A percentile compares a stretch with the other conserved stretches of the same genome.
These are phyloP conservation scores for Chalcosyrphus nemorum DNA, from an alignment of 2,888 invertebrate genomes.

Conservation along the genomic window DNA sequence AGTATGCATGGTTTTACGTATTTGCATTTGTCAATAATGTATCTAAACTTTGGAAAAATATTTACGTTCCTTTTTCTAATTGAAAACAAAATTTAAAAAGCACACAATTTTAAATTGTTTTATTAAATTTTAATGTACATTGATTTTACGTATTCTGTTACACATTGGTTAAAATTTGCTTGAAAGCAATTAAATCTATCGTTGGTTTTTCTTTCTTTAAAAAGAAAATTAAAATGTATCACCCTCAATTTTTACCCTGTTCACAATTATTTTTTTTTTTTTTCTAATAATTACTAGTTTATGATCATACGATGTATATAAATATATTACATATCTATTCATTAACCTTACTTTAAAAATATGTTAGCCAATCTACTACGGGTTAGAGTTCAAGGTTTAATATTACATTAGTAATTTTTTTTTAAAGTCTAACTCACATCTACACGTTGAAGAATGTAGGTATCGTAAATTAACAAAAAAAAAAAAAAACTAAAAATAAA, in stretches of 20 bases:
- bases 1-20: slow-evolving; percentile 32
- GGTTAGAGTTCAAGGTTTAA: slow-evolving; percentile 9
- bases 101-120: slow-evolving; percentile 20
- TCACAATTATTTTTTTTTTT: slow-evolving; percentile 49
- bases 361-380: slow-evolving; percentile 22
- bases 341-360: slow-evolving; percentile 6
- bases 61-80: slow-evolving; percentile 40
- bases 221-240: slow-evolving; percentile 59
- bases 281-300: slow-evolving; percentile 28
- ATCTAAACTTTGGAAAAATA: slow-evolving; percentile 67
- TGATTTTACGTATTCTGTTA: slow-evolving; percentile 35
- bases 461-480: neutral
- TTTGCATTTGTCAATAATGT: slow-evolving; percentile 35
- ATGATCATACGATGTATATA: slow-evolving; percentile 37
- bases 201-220: slow-evolving; percentile 50
- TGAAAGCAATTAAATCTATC: slow-evolving; percentile 51
- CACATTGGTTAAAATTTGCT: slow-evolving; percentile 46
- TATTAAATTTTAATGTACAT: slow-evolving; percentile 35
- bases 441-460: neutral
- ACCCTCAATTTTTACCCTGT: slow-evolving; percentile 70
- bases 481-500: slow-evolving; percentile 16
- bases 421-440: neutral
- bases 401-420: neutral
- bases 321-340: slow-evolving; percentile 40
- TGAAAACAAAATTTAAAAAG: slow-evolving; percentile 52